phyloP scores from a whole-genome alignment of 1,140 invertebrate genomes.

The Leptestheria dahalacensis region DNA sequence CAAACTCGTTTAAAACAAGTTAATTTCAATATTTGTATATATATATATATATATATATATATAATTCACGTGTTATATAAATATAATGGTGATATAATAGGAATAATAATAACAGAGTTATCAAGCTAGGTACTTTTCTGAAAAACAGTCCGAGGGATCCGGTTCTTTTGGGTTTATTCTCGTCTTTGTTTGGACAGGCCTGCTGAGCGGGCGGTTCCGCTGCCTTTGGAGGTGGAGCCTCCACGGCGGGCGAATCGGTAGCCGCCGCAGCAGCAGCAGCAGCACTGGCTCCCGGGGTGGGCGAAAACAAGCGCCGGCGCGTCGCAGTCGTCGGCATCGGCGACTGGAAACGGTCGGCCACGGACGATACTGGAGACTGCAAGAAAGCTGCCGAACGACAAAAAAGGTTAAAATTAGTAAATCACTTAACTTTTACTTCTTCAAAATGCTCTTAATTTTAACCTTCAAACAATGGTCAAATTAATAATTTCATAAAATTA shows the following conservation, averaged over 20 bases:
- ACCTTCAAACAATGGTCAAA: too few relatives aligned
- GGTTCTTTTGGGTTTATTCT: constrained; percentile 36
- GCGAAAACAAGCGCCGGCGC: constrained; percentile 1
- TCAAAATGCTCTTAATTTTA: too few relatives aligned
- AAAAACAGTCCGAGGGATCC: constrained; percentile 58
- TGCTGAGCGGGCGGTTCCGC: not conserved
- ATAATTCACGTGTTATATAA: too few relatives aligned
- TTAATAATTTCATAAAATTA: not conserved
- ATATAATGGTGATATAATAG: too few relatives aligned
- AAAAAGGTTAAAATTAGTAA: not conserved
- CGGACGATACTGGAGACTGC: constrained; percentile 14
- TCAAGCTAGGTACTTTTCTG: constrained; percentile 42
- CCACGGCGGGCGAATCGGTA: not conserved
- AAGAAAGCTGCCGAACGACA: not conserved
- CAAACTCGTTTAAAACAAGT: too few relatives aligned
- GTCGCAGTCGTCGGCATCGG: not conserved
- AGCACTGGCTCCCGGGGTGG: constrained; percentile 2
- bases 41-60: too few relatives aligned
- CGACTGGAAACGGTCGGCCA: not conserved
- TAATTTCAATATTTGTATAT: too few relatives aligned
- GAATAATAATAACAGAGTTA: not conserved
- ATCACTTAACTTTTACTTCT: too few relatives aligned
- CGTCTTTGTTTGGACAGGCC: constrained; percentile 11
- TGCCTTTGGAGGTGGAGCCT: not conserved
- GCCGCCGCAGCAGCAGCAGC: constrained; percentile 18